phyloP scores from a whole-genome alignment of 2,797 vertebrate genomes.

The Botia almorhae region DNA sequence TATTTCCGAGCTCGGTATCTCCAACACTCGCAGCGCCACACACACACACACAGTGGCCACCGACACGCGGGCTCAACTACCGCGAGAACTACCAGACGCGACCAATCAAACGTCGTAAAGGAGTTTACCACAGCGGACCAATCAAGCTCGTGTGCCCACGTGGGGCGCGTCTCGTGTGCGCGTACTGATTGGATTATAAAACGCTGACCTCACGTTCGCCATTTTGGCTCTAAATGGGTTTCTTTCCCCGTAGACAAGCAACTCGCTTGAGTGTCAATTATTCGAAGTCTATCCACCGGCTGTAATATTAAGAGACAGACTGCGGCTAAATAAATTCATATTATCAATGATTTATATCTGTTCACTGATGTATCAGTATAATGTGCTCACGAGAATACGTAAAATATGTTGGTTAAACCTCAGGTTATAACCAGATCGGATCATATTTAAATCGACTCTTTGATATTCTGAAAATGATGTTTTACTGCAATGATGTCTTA shows the following conservation, averaged over 20 bases:
- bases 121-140: conserved; percentile 65
- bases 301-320: conserved; percentile 54
- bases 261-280: conserved; percentile 77
- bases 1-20: conserved; percentile 63
- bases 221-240: conserved; percentile 85
- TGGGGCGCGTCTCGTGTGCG: conserved; percentile 70
- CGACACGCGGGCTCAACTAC: conserved; percentile 86
- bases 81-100: conserved; percentile 77
- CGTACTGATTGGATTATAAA: conserved; percentile 74
- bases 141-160: conserved; percentile 81
- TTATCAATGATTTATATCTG: neutral
- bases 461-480: no score
- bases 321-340: conserved; percentile 32
- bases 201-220: conserved; percentile 82
- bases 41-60: conserved; percentile 80
- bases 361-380: neutral
- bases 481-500: neutral
- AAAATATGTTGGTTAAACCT: neutral
- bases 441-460: neutral
- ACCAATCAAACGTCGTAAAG: conserved; percentile 78
- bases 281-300: conserved; percentile 62
- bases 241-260: conserved; percentile 70
- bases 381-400: neutral
- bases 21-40: conserved; percentile 82
- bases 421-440: neutral